Evolutionary conservation across 2,113 vertebrate species (phyloP).

Genomic region (Seriola aureovittata): DNA sequence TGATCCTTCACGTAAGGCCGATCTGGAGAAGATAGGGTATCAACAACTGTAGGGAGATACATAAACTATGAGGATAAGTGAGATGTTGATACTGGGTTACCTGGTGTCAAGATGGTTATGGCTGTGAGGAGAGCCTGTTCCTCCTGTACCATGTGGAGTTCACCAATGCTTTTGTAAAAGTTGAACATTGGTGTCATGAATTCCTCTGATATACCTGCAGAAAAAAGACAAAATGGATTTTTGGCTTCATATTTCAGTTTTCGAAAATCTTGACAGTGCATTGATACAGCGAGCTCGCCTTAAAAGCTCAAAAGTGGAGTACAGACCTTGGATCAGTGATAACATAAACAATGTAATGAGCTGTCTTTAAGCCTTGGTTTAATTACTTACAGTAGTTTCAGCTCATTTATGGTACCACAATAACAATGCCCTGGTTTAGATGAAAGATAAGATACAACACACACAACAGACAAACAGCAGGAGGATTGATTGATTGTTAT

Average conservation of each 20-base stretch:
- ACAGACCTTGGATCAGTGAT: neutral
- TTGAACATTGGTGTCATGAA: slow-evolving; percentile 97
- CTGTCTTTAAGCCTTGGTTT: neutral
- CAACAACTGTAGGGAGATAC: neutral
- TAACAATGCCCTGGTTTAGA: neutral
- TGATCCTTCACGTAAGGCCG: slow-evolving; percentile 94
- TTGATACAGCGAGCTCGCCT: neutral
- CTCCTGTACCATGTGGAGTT: slow-evolving; percentile 93
- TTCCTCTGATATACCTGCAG: slow-evolving; percentile 94
- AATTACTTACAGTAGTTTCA: neutral
- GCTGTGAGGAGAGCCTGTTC: slow-evolving; percentile 96
- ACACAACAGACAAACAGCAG: neutral
- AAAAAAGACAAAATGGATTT: neutral
- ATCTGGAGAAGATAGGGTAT: slow-evolving; percentile 80
- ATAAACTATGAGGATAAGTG: neutral
- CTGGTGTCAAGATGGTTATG: slow-evolving; percentile 95
- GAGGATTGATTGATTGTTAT: neutral
- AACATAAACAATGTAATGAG: neutral
- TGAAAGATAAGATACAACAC: neutral
- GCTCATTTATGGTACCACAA: neutral
- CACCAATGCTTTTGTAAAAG: slow-evolving; percentile 96
- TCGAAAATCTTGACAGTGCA: neutral
- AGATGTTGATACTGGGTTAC: slow-evolving; percentile 50
- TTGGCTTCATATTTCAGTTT: neutral
- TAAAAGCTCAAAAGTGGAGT: neutral